Evolutionary conservation across 2,797 vertebrate genomes (phyloP), one percentile per base, ranked within the genome.

Genomic region (Acrossocheilus wenchowensis): DNA sequence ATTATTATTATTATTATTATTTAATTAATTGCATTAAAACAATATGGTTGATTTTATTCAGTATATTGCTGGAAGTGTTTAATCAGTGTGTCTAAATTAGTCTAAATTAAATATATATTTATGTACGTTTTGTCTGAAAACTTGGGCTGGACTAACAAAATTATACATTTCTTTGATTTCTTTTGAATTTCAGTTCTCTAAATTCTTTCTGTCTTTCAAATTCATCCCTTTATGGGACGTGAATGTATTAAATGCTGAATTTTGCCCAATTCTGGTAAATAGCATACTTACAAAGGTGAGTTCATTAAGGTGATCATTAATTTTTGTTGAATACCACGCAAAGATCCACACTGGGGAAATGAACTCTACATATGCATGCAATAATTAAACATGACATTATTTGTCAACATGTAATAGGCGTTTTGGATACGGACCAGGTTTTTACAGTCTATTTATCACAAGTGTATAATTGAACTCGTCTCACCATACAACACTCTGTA

Each of bases 361-460:
- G 3, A 79, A 9, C 41, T 75, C 36, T 68, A 84, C 30, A 54
- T 34, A 62, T 74, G 77, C 71, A 43, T 84, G 69, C 60, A 60
- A 6, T 87, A 84, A 84, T 84, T 68, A 87, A 79, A 87, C 77
- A 74, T 87, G 82, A 79, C 57, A 80, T 43, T 73, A 87, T 66
- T 80, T 81, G 48, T 66, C 78, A 78, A 69, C 36, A 81, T 39
- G 23, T 68, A 54, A 78, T 54, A 26, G 48, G 60, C 23, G 2
- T 85, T 69, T 69, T 88, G 83, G 72, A 64, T 45, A 39, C 5
- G n/a, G 62, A 75, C 83, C 87, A 84, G 64, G 10, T 64, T 75
- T 85, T 85, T 82, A 78, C 66, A 79, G 71, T 81, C 57, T 45
- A 62, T 85, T 88, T 48, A 81, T 77, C 78, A 60, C 66, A 81